Evolutionary conservation across 2,113 vertebrate genomes (phyloP).

Genomic region (Solenodon paradoxus): DNA sequence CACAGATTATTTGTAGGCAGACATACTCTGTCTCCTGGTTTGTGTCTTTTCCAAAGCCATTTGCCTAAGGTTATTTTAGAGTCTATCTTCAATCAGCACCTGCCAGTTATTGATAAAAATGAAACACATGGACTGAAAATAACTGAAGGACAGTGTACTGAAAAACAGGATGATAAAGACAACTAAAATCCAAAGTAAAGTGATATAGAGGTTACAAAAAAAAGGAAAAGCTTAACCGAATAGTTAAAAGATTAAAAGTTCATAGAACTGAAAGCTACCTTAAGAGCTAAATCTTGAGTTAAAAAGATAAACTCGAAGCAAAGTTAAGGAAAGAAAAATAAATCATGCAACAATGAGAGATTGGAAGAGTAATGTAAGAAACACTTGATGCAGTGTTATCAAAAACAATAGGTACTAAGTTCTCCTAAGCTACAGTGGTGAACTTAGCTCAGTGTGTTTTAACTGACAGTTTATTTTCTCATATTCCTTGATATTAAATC

Average conservation of each 20-base stretch:
- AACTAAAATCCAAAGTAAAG: background rate
- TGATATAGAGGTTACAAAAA: background rate
- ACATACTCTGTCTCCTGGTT: fast-evolving
- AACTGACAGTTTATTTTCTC: background rate
- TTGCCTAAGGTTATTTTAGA: background rate
- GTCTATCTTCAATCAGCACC: background rate
- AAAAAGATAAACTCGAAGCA: background rate
- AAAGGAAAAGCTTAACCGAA: background rate
- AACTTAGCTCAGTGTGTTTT: background rate
- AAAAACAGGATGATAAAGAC: background rate
- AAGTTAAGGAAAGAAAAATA: conserved; percentile 2
- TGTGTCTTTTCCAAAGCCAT: background rate
- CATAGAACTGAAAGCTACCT: background rate
- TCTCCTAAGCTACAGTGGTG: background rate
- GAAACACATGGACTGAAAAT: background rate
- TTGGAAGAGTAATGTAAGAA: background rate
- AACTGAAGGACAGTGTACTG: background rate
- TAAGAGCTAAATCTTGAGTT: background rate
- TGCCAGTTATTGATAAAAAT: background rate
- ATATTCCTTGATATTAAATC: background rate
- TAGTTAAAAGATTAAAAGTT: background rate
- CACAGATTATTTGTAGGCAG: background rate
- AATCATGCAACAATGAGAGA: background rate
- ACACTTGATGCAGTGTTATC: background rate
- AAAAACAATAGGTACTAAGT: background rate